A percentile compares a stretch with the other conserved stretches of the same genome.
Evolutionary conservation across 2,888 invertebrate species (phyloP).

Genomic region (Archips crataeganus): DNA sequence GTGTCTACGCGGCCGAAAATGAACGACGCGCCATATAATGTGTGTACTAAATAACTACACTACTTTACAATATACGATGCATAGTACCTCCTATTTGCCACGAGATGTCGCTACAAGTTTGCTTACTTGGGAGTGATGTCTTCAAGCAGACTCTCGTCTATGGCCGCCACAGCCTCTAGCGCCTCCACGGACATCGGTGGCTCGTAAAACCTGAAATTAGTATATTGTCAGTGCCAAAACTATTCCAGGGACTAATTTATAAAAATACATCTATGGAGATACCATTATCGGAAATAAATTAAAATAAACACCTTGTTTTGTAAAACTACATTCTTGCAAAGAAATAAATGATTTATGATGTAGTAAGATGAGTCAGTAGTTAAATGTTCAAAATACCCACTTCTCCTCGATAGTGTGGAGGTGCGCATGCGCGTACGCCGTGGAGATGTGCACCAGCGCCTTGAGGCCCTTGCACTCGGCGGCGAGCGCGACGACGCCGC

Average conservation of each 20-base stretch:
- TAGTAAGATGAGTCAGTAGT: too few species aligned
- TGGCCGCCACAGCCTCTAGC: slow-evolving; percentile 75
- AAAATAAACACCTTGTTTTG: too few species aligned
- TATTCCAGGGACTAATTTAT: too few species aligned
- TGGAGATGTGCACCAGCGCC: slow-evolving; percentile 81
- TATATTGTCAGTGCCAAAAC: not conserved
- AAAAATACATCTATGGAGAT: too few species aligned
- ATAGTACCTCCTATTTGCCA: not conserved
- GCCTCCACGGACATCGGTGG: slow-evolving; percentile 84
- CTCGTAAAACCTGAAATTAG: slow-evolving; percentile 84
- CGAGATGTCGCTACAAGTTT: not conserved
- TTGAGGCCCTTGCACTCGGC: slow-evolving; percentile 90
- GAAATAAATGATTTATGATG: too few species aligned
- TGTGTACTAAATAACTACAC: too few species aligned
- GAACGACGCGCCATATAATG: too few species aligned
- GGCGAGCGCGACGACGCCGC: slow-evolving; percentile 89
- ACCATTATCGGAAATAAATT: too few species aligned
- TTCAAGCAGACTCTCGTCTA: slow-evolving; percentile 67
- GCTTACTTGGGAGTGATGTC: slow-evolving; percentile 74
- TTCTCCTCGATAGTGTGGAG: slow-evolving; percentile 90
- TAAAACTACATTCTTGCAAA: too few species aligned
- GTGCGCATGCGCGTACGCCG: slow-evolving; percentile 89
- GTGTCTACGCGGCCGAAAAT: too few species aligned
- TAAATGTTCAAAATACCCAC: slow-evolving; percentile 57
- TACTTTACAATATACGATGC: not conserved